Evolutionary conservation across 1,140 invertebrate genomes (phyloP).

Genomic region (Eufriesea mexicana): DNA sequence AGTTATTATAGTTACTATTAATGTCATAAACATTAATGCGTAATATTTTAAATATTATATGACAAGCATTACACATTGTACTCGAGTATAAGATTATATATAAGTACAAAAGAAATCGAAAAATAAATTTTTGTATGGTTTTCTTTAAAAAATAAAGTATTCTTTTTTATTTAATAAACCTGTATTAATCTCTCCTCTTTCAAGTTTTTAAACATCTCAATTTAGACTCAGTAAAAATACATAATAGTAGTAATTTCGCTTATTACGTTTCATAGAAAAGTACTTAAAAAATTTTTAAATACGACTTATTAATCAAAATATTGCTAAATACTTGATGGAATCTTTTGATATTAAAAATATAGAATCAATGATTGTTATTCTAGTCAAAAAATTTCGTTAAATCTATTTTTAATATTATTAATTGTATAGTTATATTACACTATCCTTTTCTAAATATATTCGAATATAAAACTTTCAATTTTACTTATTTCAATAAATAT

Average conservation of each 20-base stretch:
- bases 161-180: background rate
- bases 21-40: background rate
- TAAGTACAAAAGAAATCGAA: background rate
- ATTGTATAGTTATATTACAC: background rate
- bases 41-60: background rate
- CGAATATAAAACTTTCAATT: background rate
- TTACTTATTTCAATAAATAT: background rate
- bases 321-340: background rate
- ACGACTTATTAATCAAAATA: too few relatives aligned
- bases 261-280: background rate
- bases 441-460: background rate
- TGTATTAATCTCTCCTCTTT: background rate
- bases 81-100: background rate
- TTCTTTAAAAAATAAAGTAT: constrained; percentile 16
- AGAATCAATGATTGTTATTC: too few relatives aligned
- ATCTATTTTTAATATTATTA: too few relatives aligned
- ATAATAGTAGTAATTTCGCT: background rate
- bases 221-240: background rate
- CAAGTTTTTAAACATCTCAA: background rate
- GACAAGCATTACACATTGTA: background rate
- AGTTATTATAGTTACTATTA: background rate
- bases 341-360: background rate
- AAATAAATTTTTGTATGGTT: background rate
- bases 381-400: too few relatives aligned
- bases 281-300: background rate